Evolutionary conservation across 1,140 invertebrate genomes (phyloP), one percentile per base, ranked within the genome.

Genomic region (Phymastichus coffea): DNA sequence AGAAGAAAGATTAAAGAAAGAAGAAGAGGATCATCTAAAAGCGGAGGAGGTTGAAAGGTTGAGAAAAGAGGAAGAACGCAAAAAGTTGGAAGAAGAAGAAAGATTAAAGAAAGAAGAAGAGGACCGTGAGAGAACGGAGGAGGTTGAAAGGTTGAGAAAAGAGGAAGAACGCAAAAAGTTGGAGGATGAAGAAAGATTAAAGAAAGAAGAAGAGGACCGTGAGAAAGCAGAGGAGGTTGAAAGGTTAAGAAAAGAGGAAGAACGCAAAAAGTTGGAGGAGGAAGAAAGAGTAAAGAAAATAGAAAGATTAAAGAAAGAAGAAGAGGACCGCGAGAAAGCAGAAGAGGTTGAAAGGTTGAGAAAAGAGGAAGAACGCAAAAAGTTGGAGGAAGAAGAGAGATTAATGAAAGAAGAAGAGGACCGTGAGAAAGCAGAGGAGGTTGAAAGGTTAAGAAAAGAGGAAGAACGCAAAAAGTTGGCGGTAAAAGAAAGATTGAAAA

Each of bases 381-480:
- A 26, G 37, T 8, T 25, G 56, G 19, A 38, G 19, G 58, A 30
- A 15, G 9, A 30, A 41, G 38, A 38, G 12, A 6, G 28, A 19
- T 20, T 40, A 47, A 44, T 51, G 35, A 37, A 53, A 12, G 57
- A 59, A 33, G 28, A 33, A 33, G 28, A 57, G 25, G 33, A 68
- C 37, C 47, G 12, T 6, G 6, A 33, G 12, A 33, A 44, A 25
- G 19, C 23, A 63, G 58, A 41, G 17, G 55, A 33, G 12, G 28
- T 14, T 9, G 28, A 33, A 33, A 33, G 12, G 28, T 12, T 3
- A 60, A 68, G 53, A 17, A 64, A 0, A 57, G 70, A 44, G 37
- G 65, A 43, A 63, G 61, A 19, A 41, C 61, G 28, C 55, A 67
- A 55, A n/a, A n/a, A n/a, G n/a, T n/a, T n/a, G n/a, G n/a, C n/a